Evolutionary conservation across 2,888 invertebrate species (phyloP), one percentile per base, ranked within the genome.

Genomic region (Cactoblastis cactorum): DNA sequence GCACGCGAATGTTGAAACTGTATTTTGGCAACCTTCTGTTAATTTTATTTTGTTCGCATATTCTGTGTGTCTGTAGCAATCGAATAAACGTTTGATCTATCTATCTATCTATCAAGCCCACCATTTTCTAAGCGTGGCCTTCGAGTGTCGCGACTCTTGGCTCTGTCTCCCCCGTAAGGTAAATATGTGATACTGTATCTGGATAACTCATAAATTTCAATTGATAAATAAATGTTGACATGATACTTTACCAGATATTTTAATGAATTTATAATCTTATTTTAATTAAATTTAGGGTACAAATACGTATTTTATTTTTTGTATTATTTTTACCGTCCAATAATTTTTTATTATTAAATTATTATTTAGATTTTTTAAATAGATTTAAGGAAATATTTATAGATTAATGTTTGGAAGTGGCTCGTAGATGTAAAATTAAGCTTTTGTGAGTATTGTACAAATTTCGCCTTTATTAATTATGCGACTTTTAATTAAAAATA

Each of bases 201-300:
- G n/a, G n/a, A n/a, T n/a, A n/a, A n/a, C n/a, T n/a, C n/a, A n/a
- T n/a, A 14, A 11, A 14, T 35, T 15, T 15, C n/a, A 38, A 38
- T 38, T 38, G 18, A 38, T 19, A 38, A 38, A 38, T 19, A 38
- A 18, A 18, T 38, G 1, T 15, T 37, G 15, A 37, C 15, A 35
- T 37, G 0, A 37, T 11, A 38, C 38, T 28, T 14, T 43, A 43
- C 28, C 28, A 28, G 5, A 1, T 32, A 28, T n/a, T 15, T 43
- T 43, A 32, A 39, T 12, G 6, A 15, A 18, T 19, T 41, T 22
- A 28, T 14, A 28, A 15, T 17, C 5, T 34, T 22, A 22, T 41
- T n/a, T 22, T 19, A n/a, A 50, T 50, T 43, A 52, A 50, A 35
- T 52, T 54, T 60, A 58, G 54, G 57, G 57, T 60, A 63, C 56